These are phyloP conservation scores for Notiomystis cincta DNA, from an alignment of 2,113 vertebrate species.

Conservation along the genomic window DNA sequence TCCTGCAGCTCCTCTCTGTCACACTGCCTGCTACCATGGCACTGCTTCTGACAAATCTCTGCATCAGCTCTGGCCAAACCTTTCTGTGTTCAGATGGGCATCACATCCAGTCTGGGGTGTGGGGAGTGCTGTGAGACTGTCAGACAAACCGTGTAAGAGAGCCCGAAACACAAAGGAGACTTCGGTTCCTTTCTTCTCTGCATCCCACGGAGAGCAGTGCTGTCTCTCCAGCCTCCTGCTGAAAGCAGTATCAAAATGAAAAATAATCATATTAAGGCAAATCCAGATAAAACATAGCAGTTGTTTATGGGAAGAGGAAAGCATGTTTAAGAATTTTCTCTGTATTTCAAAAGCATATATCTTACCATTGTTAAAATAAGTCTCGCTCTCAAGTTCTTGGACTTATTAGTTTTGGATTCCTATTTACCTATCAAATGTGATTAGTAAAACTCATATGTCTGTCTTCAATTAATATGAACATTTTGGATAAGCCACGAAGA, in stretches of 20 bases:
- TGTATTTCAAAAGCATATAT: background rate
- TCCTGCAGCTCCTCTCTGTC: background rate
- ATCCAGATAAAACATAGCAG: constrained; percentile 19
- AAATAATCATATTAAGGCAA: background rate
- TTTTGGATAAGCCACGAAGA: background rate
- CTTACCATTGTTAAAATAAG: background rate
- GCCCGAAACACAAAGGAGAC: background rate
- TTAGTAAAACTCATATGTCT: background rate
- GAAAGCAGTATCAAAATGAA: constrained; percentile 1
- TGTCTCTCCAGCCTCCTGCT: background rate
- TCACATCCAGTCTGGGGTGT: background rate
- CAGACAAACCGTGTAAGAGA: background rate
- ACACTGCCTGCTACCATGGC: background rate
- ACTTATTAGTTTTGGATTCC: background rate
- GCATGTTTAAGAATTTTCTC: background rate
- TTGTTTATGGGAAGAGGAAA: background rate
- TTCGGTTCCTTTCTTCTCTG: background rate
- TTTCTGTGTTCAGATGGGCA: accelerated
- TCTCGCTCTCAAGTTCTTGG: background rate
- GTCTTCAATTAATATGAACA: background rate
- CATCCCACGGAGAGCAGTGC: background rate
- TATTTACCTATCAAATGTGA: background rate
- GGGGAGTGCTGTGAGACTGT: background rate
- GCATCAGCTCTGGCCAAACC: background rate
- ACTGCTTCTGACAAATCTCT: background rate